Conservation (phyloP, 2,888 invertebrate genomes). For the Heteromyza rotundicornis region DNA sequence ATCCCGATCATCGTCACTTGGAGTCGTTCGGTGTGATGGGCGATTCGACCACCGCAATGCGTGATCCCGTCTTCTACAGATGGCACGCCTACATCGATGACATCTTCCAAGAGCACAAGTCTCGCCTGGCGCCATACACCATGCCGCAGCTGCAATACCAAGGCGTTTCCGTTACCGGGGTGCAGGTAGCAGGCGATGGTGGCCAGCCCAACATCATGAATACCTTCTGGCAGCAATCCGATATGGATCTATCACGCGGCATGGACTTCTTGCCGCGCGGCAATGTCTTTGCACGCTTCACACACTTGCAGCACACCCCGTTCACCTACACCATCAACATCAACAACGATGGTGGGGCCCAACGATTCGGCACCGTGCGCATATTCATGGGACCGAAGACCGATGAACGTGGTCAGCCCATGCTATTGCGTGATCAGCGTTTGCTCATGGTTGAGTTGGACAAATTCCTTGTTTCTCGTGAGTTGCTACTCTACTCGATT, state of each 20-base stretch:
- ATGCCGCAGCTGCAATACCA: constrained; percentile 49
- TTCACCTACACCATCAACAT: constrained; percentile 73
- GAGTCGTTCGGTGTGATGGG: constrained; percentile 84
- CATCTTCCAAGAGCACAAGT: constrained; percentile 77
- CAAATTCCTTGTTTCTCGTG: constrained; percentile 69
- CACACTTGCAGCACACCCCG: constrained; percentile 77
- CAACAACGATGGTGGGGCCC: constrained; percentile 66
- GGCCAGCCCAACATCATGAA: constrained; percentile 67
- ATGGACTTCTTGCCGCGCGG: constrained; percentile 83
- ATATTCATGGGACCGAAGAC: constrained; percentile 72
- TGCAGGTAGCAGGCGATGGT: constrained; percentile 66
- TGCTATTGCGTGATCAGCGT: constrained; percentile 69
- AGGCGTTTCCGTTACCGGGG: constrained; percentile 68
- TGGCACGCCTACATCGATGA: constrained; percentile 84
- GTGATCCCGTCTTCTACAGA: constrained; percentile 85
- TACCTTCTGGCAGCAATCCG: constrained; percentile 83
- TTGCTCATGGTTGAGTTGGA: constrained; percentile 73
- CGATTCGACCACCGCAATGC: constrained; percentile 83
- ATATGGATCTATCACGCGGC: constrained; percentile 78
- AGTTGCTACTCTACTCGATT: constrained; percentile 57
- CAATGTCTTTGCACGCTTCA: constrained; percentile 72
- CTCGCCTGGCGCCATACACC: constrained; percentile 72
- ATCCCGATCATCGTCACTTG: constrained; percentile 75
- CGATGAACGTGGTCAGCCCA: constrained; percentile 71
- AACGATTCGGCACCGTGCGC: constrained; percentile 69